Percentiles rank a stretch among this genome's conserved stretches.
phyloP scores from a whole-genome alignment of 2,888 invertebrate species.

The Lithosia quadra region DNA sequence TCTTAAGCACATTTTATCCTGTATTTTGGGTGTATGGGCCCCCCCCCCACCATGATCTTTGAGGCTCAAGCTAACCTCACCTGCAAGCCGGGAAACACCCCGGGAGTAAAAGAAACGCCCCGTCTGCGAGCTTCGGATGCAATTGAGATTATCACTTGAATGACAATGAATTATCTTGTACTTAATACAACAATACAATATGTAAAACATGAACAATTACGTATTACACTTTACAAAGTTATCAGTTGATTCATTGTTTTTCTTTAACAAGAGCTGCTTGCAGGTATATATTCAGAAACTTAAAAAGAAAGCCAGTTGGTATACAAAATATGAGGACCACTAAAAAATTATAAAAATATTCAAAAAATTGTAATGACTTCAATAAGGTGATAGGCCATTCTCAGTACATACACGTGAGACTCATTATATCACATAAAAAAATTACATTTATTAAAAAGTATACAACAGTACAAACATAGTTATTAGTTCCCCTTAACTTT shows the following conservation, averaged over 20 bases:
- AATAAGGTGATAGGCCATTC: constrained; percentile 36
- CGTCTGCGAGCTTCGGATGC: background rate
- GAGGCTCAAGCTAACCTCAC: background rate
- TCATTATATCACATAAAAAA: constrained; percentile 29
- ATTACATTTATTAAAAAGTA: constrained; percentile 23
- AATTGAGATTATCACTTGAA: background rate
- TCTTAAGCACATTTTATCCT: background rate
- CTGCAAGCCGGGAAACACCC: background rate
- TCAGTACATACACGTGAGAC: constrained; percentile 31
- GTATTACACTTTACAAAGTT: background rate
- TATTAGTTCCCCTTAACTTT: constrained; percentile 26
- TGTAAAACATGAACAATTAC: background rate
- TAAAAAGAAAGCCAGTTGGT: constrained; percentile 7
- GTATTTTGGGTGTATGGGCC: too few species aligned
- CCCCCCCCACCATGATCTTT: too few species aligned
- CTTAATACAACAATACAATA: constrained; percentile 26
- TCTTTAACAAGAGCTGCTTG: background rate
- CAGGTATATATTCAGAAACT: background rate
- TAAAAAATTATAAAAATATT: constrained; percentile 8
- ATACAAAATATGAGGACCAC: background rate
- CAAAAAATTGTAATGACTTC: constrained; percentile 14
- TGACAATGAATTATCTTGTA: constrained; percentile 13
- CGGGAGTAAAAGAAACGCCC: too few species aligned
- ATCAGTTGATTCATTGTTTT: background rate
- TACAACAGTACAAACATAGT: constrained; percentile 24